Percentiles rank a stretch among this genome's conserved stretches.
These are phyloP conservation scores for Orchestia grillus DNA, from an alignment of 1,140 invertebrate genomes.

Conservation along the genomic window DNA sequence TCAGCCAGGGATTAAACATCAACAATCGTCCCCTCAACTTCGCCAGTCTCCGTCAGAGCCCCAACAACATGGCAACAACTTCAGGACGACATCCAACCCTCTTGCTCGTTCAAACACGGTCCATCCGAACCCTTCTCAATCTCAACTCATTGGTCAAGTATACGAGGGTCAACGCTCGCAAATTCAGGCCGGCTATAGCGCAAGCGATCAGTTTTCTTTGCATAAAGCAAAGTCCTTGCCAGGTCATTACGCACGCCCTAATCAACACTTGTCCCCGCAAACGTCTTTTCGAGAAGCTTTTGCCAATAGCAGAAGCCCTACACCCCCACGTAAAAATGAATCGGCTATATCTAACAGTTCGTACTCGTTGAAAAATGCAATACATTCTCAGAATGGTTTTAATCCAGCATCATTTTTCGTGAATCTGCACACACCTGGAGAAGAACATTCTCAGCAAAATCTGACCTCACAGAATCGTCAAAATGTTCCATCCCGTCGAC, in stretches of 20 bases:
- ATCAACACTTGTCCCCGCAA: constrained; percentile 22
- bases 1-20: neutral
- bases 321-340: neutral
- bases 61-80: neutral
- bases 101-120: neutral
- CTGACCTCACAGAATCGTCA: neutral
- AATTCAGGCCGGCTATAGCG: neutral
- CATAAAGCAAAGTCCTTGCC: constrained; percentile 30
- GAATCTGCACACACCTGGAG: neutral
- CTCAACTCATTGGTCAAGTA: neutral
- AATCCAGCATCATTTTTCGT: constrained; percentile 43
- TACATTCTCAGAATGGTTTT: constrained; percentile 30
- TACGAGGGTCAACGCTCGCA: neutral
- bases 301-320: constrained; percentile 33
- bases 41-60: neutral
- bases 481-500: neutral
- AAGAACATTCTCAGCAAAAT: neutral
- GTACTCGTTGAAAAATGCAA: no score
- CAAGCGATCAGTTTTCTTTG: neutral
- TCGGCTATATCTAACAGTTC: neutral
- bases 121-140: neutral
- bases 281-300: constrained; percentile 34
- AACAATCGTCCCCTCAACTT: neutral
- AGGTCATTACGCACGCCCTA: neutral
- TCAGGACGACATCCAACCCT: neutral